Percentiles rank a stretch among this genome's conserved stretches.
phyloP scores from a whole-genome alignment of 2,888 invertebrate species.

The Heteromyza rotundicornis region DNA sequence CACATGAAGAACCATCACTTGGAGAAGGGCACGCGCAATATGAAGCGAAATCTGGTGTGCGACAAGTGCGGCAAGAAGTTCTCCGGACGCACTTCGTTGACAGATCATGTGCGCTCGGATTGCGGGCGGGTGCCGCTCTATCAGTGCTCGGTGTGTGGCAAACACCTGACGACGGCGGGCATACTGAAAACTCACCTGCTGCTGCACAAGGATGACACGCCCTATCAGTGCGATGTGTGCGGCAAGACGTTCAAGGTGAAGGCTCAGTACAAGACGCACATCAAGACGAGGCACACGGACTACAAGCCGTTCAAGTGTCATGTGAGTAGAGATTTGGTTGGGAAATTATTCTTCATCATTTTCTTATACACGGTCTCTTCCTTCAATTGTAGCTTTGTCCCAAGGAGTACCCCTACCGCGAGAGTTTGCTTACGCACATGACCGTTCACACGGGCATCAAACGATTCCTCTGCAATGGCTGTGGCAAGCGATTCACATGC shows the following conservation, averaged over 20 bases:
- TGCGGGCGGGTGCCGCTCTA: conserved; percentile 61
- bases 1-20: conserved; percentile 55
- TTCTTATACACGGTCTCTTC: background rate
- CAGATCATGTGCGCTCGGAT: conserved; percentile 62
- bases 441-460: conserved; percentile 65
- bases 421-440: conserved; percentile 65
- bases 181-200: conserved; percentile 63
- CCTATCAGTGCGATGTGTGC: conserved; percentile 57
- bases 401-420: conserved; percentile 64
- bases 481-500: conserved; percentile 65
- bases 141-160: conserved; percentile 60
- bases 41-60: conserved; percentile 55
- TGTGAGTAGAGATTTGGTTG: conserved; percentile 40
- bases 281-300: conserved; percentile 63
- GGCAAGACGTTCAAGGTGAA: conserved; percentile 59
- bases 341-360: background rate
- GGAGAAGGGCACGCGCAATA: conserved; percentile 43
- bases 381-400: conserved; percentile 52
- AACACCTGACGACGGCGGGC: conserved; percentile 61
- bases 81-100: conserved; percentile 59
- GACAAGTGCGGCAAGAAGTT: conserved; percentile 61
- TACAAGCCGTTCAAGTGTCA: conserved; percentile 65
- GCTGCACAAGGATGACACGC: conserved; percentile 61
- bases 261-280: conserved; percentile 58
- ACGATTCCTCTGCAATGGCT: conserved; percentile 64